Evolutionary conservation across 2,797 vertebrate species (phyloP).

Genomic region (Sebastes steindachneri): DNA sequence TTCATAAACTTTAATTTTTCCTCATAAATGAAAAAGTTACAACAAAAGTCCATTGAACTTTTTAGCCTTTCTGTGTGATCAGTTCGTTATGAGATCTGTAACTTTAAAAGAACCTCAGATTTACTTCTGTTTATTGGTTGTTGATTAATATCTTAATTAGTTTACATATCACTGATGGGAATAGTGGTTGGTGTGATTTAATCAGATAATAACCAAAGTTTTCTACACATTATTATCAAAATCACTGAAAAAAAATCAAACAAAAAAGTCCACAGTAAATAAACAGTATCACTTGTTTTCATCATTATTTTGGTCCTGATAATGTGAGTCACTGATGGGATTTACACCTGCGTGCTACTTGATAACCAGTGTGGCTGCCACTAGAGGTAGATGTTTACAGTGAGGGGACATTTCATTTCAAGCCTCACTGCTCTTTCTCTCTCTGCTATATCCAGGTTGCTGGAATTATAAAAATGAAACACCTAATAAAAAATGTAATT

Average conservation of each 20-base stretch:
- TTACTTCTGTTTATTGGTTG: background rate
- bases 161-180: background rate
- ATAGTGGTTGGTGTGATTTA: background rate
- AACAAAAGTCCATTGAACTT: background rate
- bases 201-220: background rate
- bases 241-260: background rate
- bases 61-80: background rate
- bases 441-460: constrained; percentile 14
- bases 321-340: constrained; percentile 37
- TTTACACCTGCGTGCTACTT: constrained; percentile 62
- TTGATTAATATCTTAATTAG: background rate
- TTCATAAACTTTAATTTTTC: background rate
- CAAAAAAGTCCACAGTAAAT: background rate
- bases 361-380: constrained; percentile 42
- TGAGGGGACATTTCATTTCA: constrained; percentile 57
- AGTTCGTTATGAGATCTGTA: background rate
- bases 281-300: background rate
- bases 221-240: background rate
- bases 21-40: background rate
- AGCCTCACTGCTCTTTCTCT: constrained; percentile 32
- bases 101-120: background rate
- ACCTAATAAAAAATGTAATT: constrained; percentile 41
- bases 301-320: constrained; percentile 8
- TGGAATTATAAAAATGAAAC: constrained; percentile 37
- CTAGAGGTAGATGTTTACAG: constrained; percentile 43